Conservation (phyloP, 2,797 vertebrate species). For the Carcharodon carcharias region DNA sequence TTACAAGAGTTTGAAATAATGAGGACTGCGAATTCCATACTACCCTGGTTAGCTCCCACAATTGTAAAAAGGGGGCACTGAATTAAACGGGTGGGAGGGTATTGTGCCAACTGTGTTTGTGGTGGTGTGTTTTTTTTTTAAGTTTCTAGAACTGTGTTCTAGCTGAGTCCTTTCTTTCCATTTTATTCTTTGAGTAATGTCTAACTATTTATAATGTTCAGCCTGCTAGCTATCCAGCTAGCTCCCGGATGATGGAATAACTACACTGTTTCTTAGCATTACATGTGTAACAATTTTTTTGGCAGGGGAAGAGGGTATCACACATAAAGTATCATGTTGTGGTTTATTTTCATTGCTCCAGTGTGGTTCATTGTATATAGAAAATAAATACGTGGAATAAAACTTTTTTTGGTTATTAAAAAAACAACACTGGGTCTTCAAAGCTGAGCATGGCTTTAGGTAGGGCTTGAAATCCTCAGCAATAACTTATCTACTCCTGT, state of each 20-base stretch:
- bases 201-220: background rate
- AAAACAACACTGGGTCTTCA: background rate
- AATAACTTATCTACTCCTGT: background rate
- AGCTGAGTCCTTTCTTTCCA: background rate
- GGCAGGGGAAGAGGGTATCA: background rate
- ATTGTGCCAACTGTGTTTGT: conserved; percentile 34
- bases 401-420: background rate
- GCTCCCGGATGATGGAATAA: background rate
- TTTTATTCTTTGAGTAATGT: conserved; percentile 19
- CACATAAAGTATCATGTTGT: background rate
- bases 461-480: background rate
- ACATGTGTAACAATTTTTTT: background rate
- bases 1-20: background rate
- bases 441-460: background rate
- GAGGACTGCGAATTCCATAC: background rate
- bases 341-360: conserved; percentile 23
- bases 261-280: background rate
- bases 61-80: background rate
- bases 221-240: background rate
- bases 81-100: background rate
- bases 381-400: background rate
- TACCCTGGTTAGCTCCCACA: background rate
- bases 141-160: background rate
- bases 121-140: background rate
- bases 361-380: conserved; percentile 18